Conservation (phyloP, 1,140 invertebrate genomes). For the Cydia pomonella region DNA sequence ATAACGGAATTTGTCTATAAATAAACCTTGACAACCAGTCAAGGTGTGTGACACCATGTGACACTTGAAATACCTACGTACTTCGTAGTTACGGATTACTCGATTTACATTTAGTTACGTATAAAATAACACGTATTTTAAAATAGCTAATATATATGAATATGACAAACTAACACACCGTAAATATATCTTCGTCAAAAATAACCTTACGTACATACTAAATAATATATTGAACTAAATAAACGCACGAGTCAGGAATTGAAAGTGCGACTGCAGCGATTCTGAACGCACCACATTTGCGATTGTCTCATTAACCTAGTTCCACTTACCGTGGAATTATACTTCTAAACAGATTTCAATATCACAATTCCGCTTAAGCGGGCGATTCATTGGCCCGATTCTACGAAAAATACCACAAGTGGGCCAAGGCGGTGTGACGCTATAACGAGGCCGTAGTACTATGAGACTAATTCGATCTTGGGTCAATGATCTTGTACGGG, state of each 20-base stretch:
- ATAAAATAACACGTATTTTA: too few species aligned
- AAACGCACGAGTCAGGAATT: not conserved
- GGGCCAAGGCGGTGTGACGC: conserved; percentile 65
- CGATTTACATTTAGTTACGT: too few species aligned
- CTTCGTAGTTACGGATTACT: too few species aligned
- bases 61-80: too few species aligned
- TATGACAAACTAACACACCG: too few species aligned
- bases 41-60: too few species aligned
- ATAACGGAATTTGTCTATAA: too few species aligned
- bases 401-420: conserved; percentile 34
- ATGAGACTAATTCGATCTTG: conserved; percentile 70
- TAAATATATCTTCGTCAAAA: too few species aligned
- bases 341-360: conserved; percentile 1
- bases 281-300: not conserved
- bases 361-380: conserved; percentile 22
- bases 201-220: too few species aligned
- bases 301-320: conserved; percentile 1
- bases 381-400: conserved; percentile 25
- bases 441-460: conserved; percentile 56
- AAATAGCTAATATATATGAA: too few species aligned
- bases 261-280: not conserved
- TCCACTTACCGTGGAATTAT: not conserved
- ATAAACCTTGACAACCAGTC: too few species aligned
- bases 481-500: conserved; percentile 70
- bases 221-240: not conserved